Evolutionary conservation across 1,140 invertebrate genomes (phyloP).

Genomic region (Galendromus occidentalis): DNA sequence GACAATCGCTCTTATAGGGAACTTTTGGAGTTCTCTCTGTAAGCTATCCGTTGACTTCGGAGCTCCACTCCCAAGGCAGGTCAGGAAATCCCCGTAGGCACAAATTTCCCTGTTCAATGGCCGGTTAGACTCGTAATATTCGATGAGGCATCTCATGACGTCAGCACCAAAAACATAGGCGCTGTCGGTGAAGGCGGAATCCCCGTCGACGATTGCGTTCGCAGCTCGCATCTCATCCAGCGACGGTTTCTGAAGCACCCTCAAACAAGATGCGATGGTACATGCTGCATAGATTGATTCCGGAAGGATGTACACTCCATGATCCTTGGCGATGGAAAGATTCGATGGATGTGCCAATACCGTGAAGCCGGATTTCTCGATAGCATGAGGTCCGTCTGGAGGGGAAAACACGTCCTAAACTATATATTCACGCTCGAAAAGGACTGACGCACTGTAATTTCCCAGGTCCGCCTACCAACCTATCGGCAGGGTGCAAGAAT

Average conservation of each 20-base stretch:
- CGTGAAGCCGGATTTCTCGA: conserved; percentile 25
- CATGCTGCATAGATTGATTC: conserved; percentile 8
- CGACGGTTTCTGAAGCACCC: conserved; percentile 32
- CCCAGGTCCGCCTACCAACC: no score
- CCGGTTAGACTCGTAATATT: conserved; percentile 23
- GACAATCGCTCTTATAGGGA: conserved; percentile 25
- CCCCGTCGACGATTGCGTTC: conserved; percentile 25
- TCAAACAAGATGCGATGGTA: conserved; percentile 22
- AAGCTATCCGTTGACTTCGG: conserved; percentile 18
- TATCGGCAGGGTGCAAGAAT: no score
- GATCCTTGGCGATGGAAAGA: conserved; percentile 27
- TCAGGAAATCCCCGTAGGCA: conserved; percentile 34
- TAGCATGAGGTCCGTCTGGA: conserved; percentile 23
- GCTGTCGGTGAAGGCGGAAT: conserved; percentile 31
- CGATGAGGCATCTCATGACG: conserved; percentile 26
- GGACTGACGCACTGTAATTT: no score
- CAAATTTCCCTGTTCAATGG: conserved; percentile 30
- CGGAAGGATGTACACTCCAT: conserved; percentile 32
- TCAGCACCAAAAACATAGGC: conserved; percentile 29
- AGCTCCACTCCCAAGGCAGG: conserved; percentile 27
- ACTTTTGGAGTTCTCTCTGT: conserved; percentile 22
- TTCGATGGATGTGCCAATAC: conserved; percentile 31
- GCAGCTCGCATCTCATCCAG: conserved; percentile 25
- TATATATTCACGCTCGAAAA: background rate
- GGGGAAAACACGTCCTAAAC: background rate